These are phyloP conservation scores for Xanthia icteritia DNA, from an alignment of 2,888 invertebrate species.

Conservation along the genomic window DNA sequence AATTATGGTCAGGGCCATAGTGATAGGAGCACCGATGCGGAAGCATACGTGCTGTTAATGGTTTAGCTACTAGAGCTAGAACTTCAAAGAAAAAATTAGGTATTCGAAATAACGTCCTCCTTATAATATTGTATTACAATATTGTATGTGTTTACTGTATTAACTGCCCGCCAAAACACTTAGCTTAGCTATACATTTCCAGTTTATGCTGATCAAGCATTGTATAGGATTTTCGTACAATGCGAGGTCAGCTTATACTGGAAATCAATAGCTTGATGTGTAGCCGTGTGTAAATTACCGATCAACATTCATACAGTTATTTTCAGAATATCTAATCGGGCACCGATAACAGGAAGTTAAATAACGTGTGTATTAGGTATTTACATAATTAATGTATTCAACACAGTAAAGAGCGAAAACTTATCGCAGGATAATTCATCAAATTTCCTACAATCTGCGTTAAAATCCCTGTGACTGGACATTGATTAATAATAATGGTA, in stretches of 20 bases:
- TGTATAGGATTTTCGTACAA: too few relatives aligned
- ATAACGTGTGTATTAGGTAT: conserved; percentile 3
- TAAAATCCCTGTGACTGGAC: not conserved
- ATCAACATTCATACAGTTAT: conserved; percentile 9
- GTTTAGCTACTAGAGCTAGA: conserved; percentile 46
- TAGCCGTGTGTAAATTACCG: not conserved
- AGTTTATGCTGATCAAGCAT: too few relatives aligned
- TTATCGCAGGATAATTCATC: conserved; percentile 13
- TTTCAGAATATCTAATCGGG: conserved; percentile 25
- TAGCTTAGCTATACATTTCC: too few relatives aligned
- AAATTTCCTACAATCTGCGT: not conserved
- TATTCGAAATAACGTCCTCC: not conserved
- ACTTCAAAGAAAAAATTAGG: conserved; percentile 42
- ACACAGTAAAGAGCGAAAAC: not conserved
- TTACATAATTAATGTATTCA: conserved; percentile 14
- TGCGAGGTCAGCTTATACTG: too few relatives aligned
- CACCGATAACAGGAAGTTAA: conserved; percentile 17
- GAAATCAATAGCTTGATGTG: too few relatives aligned
- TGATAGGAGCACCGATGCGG: conserved; percentile 70
- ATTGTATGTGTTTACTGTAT: not conserved
- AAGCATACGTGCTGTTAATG: conserved; percentile 70
- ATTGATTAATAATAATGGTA: not conserved
- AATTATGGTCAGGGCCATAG: conserved; percentile 68
- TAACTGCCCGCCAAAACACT: not conserved
- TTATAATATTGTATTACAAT: not conserved